Percentiles rank a stretch among this genome's conserved stretches.
Evolutionary conservation across 2,888 invertebrate genomes (phyloP).

Genomic region (Morpho achilles): DNA sequence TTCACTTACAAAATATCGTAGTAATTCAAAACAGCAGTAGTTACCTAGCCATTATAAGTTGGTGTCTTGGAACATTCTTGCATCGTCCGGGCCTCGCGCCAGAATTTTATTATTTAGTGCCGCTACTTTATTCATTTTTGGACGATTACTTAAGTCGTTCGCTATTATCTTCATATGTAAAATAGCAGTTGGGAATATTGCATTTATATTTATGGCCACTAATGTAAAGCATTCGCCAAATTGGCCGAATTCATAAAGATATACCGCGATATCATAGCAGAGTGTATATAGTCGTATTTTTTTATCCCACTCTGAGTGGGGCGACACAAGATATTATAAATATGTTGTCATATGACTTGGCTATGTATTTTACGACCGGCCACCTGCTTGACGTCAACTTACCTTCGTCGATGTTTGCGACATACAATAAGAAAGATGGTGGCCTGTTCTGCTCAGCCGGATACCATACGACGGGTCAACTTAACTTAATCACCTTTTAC

Average conservation of each 20-base stretch:
- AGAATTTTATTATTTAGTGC: conserved; percentile 55
- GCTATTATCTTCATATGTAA: conserved; percentile 38
- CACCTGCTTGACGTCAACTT: no score
- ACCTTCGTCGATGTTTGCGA: no score
- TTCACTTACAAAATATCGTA: conserved; percentile 17
- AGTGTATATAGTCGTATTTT: no score
- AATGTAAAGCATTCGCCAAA: conserved; percentile 10
- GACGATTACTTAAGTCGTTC: conserved; percentile 34
- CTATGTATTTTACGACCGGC: no score
- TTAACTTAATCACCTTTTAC: no score
- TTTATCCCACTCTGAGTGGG: no score
- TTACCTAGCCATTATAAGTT: conserved; percentile 31
- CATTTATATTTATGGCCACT: conserved; percentile 18
- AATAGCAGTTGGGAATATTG: conserved; percentile 26
- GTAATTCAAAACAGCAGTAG: conserved; percentile 19
- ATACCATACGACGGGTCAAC: no score
- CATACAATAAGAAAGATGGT: no score
- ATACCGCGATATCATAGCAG: no score
- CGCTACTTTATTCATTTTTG: conserved; percentile 40
- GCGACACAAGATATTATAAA: no score
- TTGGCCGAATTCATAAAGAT: neutral
- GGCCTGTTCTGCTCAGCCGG: no score
- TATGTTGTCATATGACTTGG: no score
- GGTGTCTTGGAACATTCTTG: conserved; percentile 45
- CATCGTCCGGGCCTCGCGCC: conserved; percentile 40